Percentiles rank a stretch among this genome's conserved stretches.
Conservation (phyloP, 2,797 vertebrate genomes). For the Oryzias sinensis region DNA sequence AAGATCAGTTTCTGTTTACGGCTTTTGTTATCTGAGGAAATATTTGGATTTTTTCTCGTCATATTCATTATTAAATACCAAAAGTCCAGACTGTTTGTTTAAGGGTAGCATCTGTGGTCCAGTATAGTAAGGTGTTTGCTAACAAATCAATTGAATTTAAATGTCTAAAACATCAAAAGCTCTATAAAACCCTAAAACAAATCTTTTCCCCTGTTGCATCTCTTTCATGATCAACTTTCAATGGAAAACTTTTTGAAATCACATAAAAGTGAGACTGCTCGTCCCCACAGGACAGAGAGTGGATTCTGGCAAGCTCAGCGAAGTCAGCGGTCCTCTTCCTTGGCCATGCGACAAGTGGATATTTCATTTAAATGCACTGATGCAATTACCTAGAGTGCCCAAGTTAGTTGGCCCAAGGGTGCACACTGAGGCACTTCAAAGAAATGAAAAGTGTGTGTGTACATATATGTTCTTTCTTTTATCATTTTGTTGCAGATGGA, state of each 20-base stretch:
- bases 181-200: slow-evolving; percentile 32
- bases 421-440: slow-evolving; percentile 58
- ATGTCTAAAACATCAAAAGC: slow-evolving; percentile 31
- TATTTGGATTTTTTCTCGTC: not conserved
- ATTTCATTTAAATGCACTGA: slow-evolving; percentile 79
- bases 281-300: slow-evolving; percentile 32
- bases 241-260: slow-evolving; percentile 54
- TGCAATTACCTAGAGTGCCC: slow-evolving; percentile 78
- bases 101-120: slow-evolving; percentile 19
- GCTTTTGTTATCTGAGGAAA: not conserved
- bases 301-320: slow-evolving; percentile 56
- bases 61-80: not conserved
- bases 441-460: slow-evolving; percentile 61
- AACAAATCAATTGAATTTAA: slow-evolving; percentile 19
- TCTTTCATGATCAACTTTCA: slow-evolving; percentile 40
- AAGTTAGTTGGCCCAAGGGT: slow-evolving; percentile 55
- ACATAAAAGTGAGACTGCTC: slow-evolving; percentile 43
- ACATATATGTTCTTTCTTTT: slow-evolving; percentile 50
- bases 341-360: slow-evolving; percentile 76
- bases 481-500: slow-evolving; percentile 18
- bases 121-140: not conserved
- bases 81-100: slow-evolving; percentile 23
- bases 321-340: slow-evolving; percentile 67
- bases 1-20: not conserved
- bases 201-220: slow-evolving; percentile 40